Evolutionary conservation across 2,888 invertebrate species (phyloP).

Genomic region (Dinocampus coccinellae): DNA sequence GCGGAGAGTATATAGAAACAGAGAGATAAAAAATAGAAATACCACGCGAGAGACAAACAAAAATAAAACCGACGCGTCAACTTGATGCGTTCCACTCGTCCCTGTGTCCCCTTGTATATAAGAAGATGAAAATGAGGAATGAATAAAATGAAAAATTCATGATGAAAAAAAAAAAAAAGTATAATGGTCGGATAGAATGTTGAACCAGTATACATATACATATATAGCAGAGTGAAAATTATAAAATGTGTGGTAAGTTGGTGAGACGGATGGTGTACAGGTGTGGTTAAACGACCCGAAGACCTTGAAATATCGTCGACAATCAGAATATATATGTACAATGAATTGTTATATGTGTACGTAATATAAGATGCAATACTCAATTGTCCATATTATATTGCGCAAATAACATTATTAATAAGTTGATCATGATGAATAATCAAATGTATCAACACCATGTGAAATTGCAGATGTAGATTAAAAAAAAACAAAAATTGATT

Average conservation of each 20-base stretch:
- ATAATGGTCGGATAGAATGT: background rate
- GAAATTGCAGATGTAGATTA: too few relatives aligned
- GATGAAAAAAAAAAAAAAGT: background rate
- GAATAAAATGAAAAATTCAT: background rate
- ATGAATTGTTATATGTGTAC: constrained; percentile 11
- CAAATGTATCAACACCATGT: background rate
- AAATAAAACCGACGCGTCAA: background rate
- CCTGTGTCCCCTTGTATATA: too few relatives aligned
- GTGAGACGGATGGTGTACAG: constrained; percentile 51
- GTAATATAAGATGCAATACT: constrained; percentile 35
- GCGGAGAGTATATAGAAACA: background rate
- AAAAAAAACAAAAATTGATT: too few relatives aligned
- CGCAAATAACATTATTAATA: background rate
- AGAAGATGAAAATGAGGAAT: background rate
- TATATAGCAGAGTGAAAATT: background rate
- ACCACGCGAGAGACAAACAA: background rate
- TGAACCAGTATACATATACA: background rate
- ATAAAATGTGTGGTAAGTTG: background rate
- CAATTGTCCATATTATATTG: constrained; percentile 23
- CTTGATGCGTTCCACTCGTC: background rate
- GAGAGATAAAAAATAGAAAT: constrained; percentile 3
- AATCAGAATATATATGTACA: constrained; percentile 1
- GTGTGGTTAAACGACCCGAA: constrained; percentile 65
- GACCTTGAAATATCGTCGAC: constrained; percentile 63
- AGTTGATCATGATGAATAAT: background rate